phyloP scores from a whole-genome alignment of 1,140 invertebrate species.

The Melipona quadrifasciata region DNA sequence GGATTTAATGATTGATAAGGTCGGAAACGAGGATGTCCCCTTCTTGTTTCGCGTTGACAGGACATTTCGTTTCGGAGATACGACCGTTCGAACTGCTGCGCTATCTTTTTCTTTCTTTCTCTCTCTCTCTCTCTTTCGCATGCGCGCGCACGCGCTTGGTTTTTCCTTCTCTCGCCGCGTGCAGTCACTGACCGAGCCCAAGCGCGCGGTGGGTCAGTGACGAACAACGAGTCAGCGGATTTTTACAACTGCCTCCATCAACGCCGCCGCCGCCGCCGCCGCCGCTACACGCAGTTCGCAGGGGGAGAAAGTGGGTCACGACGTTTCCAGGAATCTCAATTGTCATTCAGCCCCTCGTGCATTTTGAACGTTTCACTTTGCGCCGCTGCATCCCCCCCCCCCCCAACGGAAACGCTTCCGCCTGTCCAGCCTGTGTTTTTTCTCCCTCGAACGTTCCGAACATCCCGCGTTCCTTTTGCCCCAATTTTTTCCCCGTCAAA shows the following conservation, averaged over 20 bases:
- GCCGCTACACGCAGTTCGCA: background rate
- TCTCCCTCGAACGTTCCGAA: no score
- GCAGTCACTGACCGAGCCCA: background rate
- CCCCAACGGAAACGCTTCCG: no score
- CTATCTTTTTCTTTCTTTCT: background rate
- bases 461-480: no score
- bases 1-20: background rate
- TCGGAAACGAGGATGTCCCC: background rate
- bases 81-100: background rate
- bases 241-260: background rate
- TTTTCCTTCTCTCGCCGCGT: background rate
- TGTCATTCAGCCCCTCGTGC: background rate
- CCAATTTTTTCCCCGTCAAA: background rate
- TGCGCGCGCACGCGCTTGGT: no score
- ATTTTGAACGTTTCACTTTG: background rate
- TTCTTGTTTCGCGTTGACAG: background rate
- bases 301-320: conserved; percentile 7
- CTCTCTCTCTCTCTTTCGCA: background rate
- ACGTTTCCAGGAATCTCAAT: background rate
- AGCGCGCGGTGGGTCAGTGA: background rate
- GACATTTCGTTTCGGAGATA: background rate
- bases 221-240: background rate
- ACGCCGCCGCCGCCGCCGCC: no score
- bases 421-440: background rate
- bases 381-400: background rate